Base-by-base conservation (phyloP, 2,888 invertebrate species). In the Trachelus troglodyta region DNA sequence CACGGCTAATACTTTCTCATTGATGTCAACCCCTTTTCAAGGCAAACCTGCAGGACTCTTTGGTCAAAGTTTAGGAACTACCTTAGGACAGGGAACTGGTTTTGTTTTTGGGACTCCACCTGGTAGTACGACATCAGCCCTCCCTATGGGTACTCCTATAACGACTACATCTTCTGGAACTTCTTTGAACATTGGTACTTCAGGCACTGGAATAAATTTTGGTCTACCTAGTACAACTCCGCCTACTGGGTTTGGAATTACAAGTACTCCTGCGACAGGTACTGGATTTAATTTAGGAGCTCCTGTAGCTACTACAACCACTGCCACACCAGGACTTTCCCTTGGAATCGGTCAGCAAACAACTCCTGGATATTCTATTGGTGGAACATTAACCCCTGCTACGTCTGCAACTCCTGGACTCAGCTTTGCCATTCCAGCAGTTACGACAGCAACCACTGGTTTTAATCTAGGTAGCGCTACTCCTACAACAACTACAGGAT, bases 1-100 rank as follows among this genome's bases (percentile, higher is more conserved):
- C 6, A 77, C 92, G 74, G 90, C 68, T 87, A 90, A 86, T 86
- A 90, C 87, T 90, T 78, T 92, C 92, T 75, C 92, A 91, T 77
- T 90, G 91, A 74, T 83, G 1, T 88, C 91, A 2, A 83, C 91
- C 2, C 85, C 89, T 4, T 83, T 89, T 6, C 91, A 92, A 73
- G 87, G 88, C 30, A 86, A 91, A n/a, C 88, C 92, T 0, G 87
- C 77, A 11, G 75, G 79, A 9, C 69, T 90, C 0, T 93, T 93
- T 80, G 89, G 92, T 3, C 85, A 90, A 69, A 91, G 91, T 86
- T 89, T 92, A 86, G 86, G 73, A 12, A 74, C 76, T 71, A 73
- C 85, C 1, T 30, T 85, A 12, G 73, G 79, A 3, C 81, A 37
- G 1, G 69, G 73, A 34, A 80, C 85, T 30, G 77, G 80, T 11